Evolutionary conservation across 2,888 invertebrate genomes (phyloP).

Genomic region (Cantharis lateralis): DNA sequence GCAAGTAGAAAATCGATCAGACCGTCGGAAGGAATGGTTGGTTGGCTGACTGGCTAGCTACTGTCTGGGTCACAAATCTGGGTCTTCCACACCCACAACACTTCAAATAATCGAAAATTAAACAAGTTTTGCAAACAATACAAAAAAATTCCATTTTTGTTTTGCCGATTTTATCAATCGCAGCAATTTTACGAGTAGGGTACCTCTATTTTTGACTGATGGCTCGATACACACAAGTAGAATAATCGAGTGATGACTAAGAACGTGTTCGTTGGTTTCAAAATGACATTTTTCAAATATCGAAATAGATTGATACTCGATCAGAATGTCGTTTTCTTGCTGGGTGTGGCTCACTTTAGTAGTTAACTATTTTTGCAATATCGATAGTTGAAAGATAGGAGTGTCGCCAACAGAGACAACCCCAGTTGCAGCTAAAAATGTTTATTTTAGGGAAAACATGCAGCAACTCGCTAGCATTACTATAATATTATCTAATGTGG

Average conservation of each 20-base stretch:
- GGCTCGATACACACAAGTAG: neutral
- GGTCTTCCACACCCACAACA: neutral
- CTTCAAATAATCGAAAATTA: neutral
- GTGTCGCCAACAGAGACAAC: neutral
- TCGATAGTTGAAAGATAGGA: neutral
- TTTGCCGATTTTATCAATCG: neutral
- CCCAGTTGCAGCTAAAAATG: neutral
- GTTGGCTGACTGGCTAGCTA: neutral
- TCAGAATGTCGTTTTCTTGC: neutral
- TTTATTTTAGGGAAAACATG: neutral
- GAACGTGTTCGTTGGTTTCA: neutral
- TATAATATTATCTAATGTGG: no score
- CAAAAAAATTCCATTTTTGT: neutral
- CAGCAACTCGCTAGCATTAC: neutral
- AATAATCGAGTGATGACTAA: neutral
- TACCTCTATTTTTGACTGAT: no score
- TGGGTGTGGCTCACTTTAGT: neutral
- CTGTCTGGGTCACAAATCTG: conserved; percentile 10
- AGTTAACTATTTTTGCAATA: neutral
- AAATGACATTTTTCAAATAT: neutral
- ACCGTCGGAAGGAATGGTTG: neutral
- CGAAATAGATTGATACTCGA: neutral
- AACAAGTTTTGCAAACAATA: neutral
- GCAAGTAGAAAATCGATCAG: conserved; percentile 15
- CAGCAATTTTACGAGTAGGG: neutral